Conservation (phyloP, 2,888 invertebrate genomes). For the Latrodectus elegans region DNA sequence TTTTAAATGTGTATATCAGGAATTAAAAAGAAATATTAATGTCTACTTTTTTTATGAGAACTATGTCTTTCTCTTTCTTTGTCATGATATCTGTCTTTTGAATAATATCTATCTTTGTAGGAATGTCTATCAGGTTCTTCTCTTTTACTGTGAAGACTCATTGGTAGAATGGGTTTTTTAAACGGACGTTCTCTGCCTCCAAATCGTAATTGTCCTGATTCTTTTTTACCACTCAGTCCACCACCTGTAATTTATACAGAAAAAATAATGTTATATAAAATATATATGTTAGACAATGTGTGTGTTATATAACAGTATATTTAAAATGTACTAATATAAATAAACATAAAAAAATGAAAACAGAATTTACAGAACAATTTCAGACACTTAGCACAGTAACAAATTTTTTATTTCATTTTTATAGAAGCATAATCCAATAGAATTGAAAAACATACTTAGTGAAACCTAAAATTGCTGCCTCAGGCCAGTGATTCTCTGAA, state of each 20-base stretch:
- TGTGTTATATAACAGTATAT: too few relatives aligned
- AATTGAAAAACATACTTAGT: too few relatives aligned
- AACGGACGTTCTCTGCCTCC: constrained; percentile 88
- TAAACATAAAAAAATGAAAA: too few relatives aligned
- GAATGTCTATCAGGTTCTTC: constrained; percentile 17
- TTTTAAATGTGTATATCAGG: too few relatives aligned
- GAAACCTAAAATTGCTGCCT: too few relatives aligned
- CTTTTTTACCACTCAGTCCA: constrained; percentile 89
- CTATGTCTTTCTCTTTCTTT: constrained; percentile 21
- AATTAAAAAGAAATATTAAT: constrained; percentile 4
- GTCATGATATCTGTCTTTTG: constrained; percentile 7
- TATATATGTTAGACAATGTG: too few relatives aligned
- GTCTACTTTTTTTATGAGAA: constrained; percentile 22
- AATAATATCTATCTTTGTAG: constrained; percentile 10
- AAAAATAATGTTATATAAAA: neutral
- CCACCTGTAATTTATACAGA: constrained; percentile 79
- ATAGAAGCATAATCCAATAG: too few relatives aligned
- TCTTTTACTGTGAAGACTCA: constrained; percentile 8
- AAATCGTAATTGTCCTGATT: constrained; percentile 90
- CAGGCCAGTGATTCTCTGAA: too few relatives aligned
- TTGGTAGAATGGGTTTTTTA: constrained; percentile 75
- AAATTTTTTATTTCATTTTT: too few relatives aligned
- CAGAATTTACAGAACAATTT: too few relatives aligned
- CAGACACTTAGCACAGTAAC: too few relatives aligned
- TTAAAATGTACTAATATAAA: too few relatives aligned